Conservation (phyloP, 2,888 invertebrate species). For the Catotricha subobsoleta region DNA sequence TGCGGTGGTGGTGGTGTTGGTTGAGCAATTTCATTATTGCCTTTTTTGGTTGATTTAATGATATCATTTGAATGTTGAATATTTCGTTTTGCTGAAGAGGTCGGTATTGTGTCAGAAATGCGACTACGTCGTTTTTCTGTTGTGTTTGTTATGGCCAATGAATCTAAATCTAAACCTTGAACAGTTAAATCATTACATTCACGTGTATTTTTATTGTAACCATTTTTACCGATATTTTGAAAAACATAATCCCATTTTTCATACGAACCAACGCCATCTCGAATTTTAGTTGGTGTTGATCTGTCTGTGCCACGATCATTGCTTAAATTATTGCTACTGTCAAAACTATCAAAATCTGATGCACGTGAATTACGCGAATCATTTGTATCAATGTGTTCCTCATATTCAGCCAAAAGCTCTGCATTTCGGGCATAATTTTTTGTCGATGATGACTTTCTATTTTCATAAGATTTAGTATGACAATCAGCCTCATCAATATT, state of each 20-base stretch:
- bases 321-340: conserved; percentile 1
- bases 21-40: no score
- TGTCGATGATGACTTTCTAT: no score
- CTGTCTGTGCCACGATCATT: no score
- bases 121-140: not conserved
- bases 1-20: no score
- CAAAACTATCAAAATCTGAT: conserved; percentile 8
- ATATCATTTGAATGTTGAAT: not conserved
- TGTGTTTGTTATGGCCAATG: conserved; percentile 13
- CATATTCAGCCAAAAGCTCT: conserved; percentile 16
- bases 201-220: conserved; percentile 45
- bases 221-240: conserved; percentile 53
- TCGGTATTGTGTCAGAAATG: not conserved
- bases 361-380: conserved; percentile 6
- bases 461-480: no score
- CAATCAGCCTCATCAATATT: no score
- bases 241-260: conserved; percentile 71
- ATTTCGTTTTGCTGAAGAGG: no score
- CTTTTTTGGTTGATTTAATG: no score
- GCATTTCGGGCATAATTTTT: conserved; percentile 18
- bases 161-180: conserved; percentile 24
- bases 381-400: conserved; percentile 15
- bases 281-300: conserved; percentile 31
- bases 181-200: conserved; percentile 44
- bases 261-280: conserved; percentile 47